Base-by-base conservation (phyloP, 2,113 vertebrate species). In the Pomatorhinus ruficollis region DNA sequence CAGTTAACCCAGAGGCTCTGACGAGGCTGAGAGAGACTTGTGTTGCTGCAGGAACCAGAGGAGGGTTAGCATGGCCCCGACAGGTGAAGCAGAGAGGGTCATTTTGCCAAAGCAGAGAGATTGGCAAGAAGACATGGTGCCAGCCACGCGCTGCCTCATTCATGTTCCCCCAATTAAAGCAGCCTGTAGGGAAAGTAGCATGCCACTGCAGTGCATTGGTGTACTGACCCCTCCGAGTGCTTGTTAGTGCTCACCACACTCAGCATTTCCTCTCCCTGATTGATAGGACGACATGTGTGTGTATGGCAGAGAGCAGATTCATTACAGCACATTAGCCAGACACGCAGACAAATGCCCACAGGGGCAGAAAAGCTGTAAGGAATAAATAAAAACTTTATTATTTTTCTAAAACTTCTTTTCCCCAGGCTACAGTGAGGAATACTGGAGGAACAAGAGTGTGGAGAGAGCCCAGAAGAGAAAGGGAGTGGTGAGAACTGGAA, bases 331-430 rank as follows among this genome's bases (percentile, higher is more conserved):
- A 94, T 97, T 97, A 97, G 88, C 93, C 92, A 97, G 93, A 96
- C 92, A 92, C 93, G 93, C 82, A 97, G 96, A 70, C 61, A 95
- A 96, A 97, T 97, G 94, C 96, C 96, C 84, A 95, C 92, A 96
- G 97, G 96, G 95, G 83, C 91, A 96, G 90, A 97, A 97, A 97
- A 93, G 53, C 93, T 81, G 60, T 80, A 74, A 95, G 93, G 93
- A 97, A 97, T 97, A 97, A 97, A 97, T 97, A 97, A 93, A 97
- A 96, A 96, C 84, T 95, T 92, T 79, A 85, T 91, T 94, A 91
- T 93, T 95, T 94, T 92, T 90, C 91, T 86, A 71, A 63, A 93
- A 90, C 79, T 97, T 91, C 50, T 93, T 97, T 97, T 96, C 96
- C 95, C 50, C 82, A 94, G 96, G 96, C 95, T 90, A 95, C 71